Evolutionary conservation across 2,888 invertebrate species (phyloP), one percentile per base, ranked within the genome.

Genomic region (Drosophila melanocephala): DNA sequence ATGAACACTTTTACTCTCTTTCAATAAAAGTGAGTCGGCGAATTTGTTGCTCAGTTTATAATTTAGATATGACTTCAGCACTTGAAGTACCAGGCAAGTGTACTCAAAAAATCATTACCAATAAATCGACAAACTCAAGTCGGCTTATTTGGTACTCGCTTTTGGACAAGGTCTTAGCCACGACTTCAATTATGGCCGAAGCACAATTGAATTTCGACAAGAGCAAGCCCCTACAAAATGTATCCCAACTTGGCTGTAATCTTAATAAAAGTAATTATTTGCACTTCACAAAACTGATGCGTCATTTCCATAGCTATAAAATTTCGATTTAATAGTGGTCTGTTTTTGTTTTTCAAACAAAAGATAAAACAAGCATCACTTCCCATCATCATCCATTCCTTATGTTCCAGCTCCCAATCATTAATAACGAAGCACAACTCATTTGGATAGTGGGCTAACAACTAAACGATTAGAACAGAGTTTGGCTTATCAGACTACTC

Each of bases 231-330:
- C 63, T 59, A 47, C 35, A 64, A 63, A 64, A 61, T 53, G 35
- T 52, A 68, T 51, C 53, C 55, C 33, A 39, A 22, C 51, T 35
- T 50, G 32, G 4, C 19, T 55, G 26, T 44, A 66, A 52, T 55
- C 51, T 65, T 63, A 59, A 65, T 66, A 9, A 26, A 47, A 47
- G 22, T 47, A 47, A 72, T 63, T 60, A n/a, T 47, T 44, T 42
- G 35, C 60, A 55, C 60, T 61, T 73, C 14, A 26, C 10, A 56
- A 10, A 71, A 61, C 14, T 80, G 72, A 70, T 79, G 81, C 61
- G 79, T 86, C 84, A 88, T 83, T 71, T 66, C 9, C 56, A 70
- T 37, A 66, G n/a, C 42, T n/a, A 53, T 51, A 32, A 2, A 28
- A 44, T 39, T 32, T 55, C n/a, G 7, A 28, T 39, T 44, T 28